These are phyloP conservation scores for Cataglyphis cursor DNA, from an alignment of 2,888 invertebrate genomes.

Conservation along the genomic window DNA sequence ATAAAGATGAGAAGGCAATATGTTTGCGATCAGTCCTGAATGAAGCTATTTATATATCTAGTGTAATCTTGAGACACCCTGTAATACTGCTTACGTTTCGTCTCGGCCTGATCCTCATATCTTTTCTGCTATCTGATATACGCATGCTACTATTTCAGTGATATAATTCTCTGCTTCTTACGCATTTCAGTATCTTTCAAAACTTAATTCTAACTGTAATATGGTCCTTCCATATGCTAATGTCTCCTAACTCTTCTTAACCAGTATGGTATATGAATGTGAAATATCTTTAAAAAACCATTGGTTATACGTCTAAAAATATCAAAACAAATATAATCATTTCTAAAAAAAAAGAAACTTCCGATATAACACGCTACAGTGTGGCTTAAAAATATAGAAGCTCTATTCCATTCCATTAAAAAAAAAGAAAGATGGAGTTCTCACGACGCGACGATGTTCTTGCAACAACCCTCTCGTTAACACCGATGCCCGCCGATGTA, in stretches of 20 bases:
- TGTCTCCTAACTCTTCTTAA: not conserved
- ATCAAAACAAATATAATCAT: not conserved
- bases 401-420: not conserved
- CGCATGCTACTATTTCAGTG: constrained; percentile 27
- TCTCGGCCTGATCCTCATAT: constrained; percentile 28
- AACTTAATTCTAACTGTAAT: not conserved
- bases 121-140: constrained; percentile 30
- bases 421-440: constrained; percentile 7
- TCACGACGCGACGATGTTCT: constrained; percentile 8
- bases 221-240: not conserved
- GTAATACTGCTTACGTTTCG: constrained; percentile 40
- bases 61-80: constrained; percentile 12
- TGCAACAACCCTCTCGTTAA: constrained; percentile 34
- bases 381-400: not conserved
- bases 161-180: constrained; percentile 20
- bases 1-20: not conserved
- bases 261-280: not conserved
- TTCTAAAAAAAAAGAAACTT: not conserved
- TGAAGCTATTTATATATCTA: constrained; percentile 31
- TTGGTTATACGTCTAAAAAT: not conserved
- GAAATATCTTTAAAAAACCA: not conserved
- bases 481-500: constrained; percentile 34
- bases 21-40: not conserved
- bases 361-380: no score
- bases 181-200: not conserved